Base-by-base conservation (phyloP, 2,113 vertebrate genomes). In the Corynorhinus townsendii region DNA sequence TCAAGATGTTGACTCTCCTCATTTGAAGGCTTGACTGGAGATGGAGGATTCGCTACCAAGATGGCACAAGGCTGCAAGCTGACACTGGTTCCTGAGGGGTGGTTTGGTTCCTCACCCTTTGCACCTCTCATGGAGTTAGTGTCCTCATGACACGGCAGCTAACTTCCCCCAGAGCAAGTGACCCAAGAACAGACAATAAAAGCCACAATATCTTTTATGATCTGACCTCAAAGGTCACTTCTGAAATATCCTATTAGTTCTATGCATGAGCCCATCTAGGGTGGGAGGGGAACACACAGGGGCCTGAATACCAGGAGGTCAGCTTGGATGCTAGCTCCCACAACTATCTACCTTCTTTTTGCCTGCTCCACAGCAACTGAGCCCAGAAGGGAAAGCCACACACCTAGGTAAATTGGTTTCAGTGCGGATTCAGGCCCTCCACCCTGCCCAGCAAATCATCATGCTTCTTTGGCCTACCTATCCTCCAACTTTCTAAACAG, bases 241-340 rank as follows among this genome's bases (percentile, higher is more conserved):
- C 40, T 9, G 30, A 49, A 49, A 30, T 49, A 49, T 10, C 62
- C 7, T 40, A 4, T 30, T 11, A 8, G 28, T 69, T 45, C 17
- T 2, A 3, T 17, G 49, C 0, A 24, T 38, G 72, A 49, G 49
- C n/a, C 62, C 47, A 6, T 19, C 28, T 5, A 3, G 3, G 14
- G 20, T n/a, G 40, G 24, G 52, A n/a, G 12, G 28, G 28, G 33
- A 16, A 8, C 4, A 52, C 16, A 20, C 62, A 33, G 5, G 14
- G 22, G 7, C 43, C 22, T 71, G 40, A 69, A 15, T 24, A 17
- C 26, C 33, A 22, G 59, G 26, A 84, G n/a, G n/a, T 52, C 62
- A 16, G 22, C 45, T 54, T 83, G 69, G 7, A 45, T 8, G 6
- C 30, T n/a, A 19, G 49, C 2, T 54, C 38, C 38, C 38, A 30